Conservation (phyloP, 1,140 invertebrate genomes). For the Manduca sexta region DNA sequence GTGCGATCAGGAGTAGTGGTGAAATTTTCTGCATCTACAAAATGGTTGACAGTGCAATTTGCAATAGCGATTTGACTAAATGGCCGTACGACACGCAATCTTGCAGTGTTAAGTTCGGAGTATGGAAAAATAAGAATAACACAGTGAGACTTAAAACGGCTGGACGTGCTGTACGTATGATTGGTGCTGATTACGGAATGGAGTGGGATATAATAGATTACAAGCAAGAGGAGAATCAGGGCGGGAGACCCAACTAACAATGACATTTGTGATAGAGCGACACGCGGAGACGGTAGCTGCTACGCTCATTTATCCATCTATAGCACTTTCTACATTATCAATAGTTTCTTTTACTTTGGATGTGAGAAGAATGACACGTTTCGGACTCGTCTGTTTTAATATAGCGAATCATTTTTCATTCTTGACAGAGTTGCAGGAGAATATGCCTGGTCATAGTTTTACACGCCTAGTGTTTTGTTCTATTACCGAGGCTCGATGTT, state of each 20-base stretch:
- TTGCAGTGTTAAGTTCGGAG: slow-evolving; percentile 9
- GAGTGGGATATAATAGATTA: slow-evolving; percentile 13
- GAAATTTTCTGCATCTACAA: slow-evolving; percentile 1
- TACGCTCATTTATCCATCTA: slow-evolving; percentile 22
- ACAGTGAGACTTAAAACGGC: neutral
- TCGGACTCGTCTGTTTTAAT: slow-evolving; percentile 23
- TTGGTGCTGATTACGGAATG: slow-evolving; percentile 8
- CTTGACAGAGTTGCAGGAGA: slow-evolving; percentile 14
- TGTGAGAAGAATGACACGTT: slow-evolving; percentile 10
- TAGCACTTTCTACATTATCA: slow-evolving; percentile 23
- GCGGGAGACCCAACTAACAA: slow-evolving; percentile 10
- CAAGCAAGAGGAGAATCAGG: slow-evolving; percentile 9
- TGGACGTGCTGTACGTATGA: slow-evolving; percentile 4
- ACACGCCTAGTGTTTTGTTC: slow-evolving; percentile 27
- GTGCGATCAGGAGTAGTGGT: slow-evolving; percentile 1
- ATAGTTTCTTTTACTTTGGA: slow-evolving; percentile 22
- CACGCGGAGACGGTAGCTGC: slow-evolving; percentile 22
- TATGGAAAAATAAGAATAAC: neutral
- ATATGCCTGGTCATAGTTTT: slow-evolving; percentile 25
- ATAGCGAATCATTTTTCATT: slow-evolving; percentile 29
- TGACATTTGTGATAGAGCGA: slow-evolving; percentile 29
- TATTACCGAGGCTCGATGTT: slow-evolving; percentile 26
- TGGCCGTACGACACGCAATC: slow-evolving; percentile 19
- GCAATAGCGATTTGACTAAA: slow-evolving; percentile 7
- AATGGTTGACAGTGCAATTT: slow-evolving; percentile 3